Base-by-base conservation (phyloP, 1,140 invertebrate species). In the Saxidomus purpurata region DNA sequence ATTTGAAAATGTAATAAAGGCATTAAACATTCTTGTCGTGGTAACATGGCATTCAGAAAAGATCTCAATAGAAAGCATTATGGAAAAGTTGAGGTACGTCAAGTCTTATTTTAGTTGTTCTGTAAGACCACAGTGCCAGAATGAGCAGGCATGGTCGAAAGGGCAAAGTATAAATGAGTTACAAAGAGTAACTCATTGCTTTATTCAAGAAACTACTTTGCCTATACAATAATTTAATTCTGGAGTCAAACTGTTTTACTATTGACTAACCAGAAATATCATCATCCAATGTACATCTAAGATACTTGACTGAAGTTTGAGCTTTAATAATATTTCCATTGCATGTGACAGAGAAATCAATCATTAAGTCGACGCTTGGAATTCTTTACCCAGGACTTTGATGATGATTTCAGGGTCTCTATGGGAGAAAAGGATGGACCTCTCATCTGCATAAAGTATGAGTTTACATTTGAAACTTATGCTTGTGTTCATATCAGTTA, bases 391-490 rank as follows among this genome's bases (percentile, higher is more conserved):
- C 43, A 77, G 25, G 15, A 40, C 40, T 36, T 47, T 17, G 40
- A 28, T 77, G 40, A 77, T 36, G 22, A 31, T 25, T 25, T 13
- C 19, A 6, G n/a, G 79, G 38, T 61, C 31, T 82, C 28, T 82
- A 40, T 82, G 79, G 28, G 47, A 55, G 59, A 82, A 82, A 17
- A 82, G 28, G 59, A 82, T 82, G 47, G 79, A 40, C 52, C 40
- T 81, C n/a, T 81, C 79, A 59, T 81, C 79, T 55, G 79, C 79
- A 81, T 81, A 81, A 15, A 81, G 47, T n/a, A n/a, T n/a, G n/a
- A n/a, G n/a, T n/a, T n/a, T n/a, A n/a, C n/a, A n/a, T n/a, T n/a
- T n/a, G n/a, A n/a, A 34, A 55, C 52, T 40, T n/a, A 81, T 55
- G 34, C 79, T 81, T 28, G 31, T 55, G 19, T 13, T 22, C 43